Evolutionary conservation across 1,140 invertebrate genomes (phyloP).

Genomic region (Stegodyphus mimosarum): DNA sequence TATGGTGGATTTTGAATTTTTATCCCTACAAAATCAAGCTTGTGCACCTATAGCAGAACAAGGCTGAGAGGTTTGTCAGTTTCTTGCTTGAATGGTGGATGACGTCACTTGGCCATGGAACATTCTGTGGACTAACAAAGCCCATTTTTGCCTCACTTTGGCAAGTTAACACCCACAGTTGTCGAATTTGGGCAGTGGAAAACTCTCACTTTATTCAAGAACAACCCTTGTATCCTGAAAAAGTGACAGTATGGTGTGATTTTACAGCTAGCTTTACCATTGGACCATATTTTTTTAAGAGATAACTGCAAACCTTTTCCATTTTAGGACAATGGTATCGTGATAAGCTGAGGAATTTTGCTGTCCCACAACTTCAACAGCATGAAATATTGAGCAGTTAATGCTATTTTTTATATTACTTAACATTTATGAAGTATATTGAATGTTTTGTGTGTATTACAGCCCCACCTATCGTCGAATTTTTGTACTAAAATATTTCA

Average conservation of each 20-base stretch:
- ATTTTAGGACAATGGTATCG: not conserved
- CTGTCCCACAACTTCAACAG: not conserved
- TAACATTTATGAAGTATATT: not conserved
- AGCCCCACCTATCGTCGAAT: not conserved
- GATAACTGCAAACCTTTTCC: not conserved
- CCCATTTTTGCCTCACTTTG: not conserved
- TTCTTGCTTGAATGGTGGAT: not conserved
- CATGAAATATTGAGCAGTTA: not conserved
- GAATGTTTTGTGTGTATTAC: not conserved
- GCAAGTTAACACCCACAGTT: not conserved
- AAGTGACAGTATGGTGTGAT: not conserved
- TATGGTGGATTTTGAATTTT: not conserved
- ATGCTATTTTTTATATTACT: not conserved
- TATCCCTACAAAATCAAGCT: not conserved
- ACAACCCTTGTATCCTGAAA: not conserved
- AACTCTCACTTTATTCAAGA: not conserved
- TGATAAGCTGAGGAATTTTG: not conserved
- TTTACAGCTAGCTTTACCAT: not conserved
- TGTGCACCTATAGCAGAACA: not conserved
- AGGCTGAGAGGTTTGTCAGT: not conserved
- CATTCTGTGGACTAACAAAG: conserved; percentile 4
- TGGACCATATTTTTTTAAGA: not conserved
- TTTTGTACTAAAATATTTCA: not conserved
- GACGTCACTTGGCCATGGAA: conserved; percentile 4
- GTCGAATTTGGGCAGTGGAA: not conserved